Conservation (phyloP, 2,113 vertebrate species). For the Oryzias celebensis region DNA sequence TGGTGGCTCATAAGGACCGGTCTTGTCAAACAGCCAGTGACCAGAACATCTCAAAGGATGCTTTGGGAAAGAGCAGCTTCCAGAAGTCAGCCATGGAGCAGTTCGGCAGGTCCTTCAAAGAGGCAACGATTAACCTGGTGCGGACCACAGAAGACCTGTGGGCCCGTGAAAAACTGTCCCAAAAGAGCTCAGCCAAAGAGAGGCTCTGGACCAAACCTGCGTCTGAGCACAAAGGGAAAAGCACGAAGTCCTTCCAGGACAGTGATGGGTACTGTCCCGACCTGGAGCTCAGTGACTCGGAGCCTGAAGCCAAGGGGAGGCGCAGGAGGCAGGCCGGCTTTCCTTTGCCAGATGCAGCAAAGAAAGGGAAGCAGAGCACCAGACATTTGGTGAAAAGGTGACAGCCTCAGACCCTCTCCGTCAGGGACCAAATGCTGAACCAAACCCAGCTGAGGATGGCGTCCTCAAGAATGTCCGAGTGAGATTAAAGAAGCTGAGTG, state of each 20-base stretch:
- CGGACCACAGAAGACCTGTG: slow-evolving; percentile 87
- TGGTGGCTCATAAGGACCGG: slow-evolving; percentile 81
- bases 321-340: slow-evolving; percentile 75
- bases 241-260: slow-evolving; percentile 82
- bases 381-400: slow-evolving; percentile 89
- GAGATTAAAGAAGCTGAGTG: not conserved
- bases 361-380: slow-evolving; percentile 80
- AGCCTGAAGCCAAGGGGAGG: slow-evolving; percentile 87
- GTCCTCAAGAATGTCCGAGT: not conserved
- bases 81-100: slow-evolving; percentile 87
- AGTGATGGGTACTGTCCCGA: slow-evolving; percentile 97
- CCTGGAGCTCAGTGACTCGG: slow-evolving; percentile 94
- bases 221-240: slow-evolving; percentile 71
- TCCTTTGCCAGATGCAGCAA: slow-evolving; percentile 65
- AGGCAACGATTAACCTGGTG: slow-evolving; percentile 87
- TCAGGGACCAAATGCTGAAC: slow-evolving; percentile 25
- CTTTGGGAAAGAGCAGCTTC: slow-evolving; percentile 79
- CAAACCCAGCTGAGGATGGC: slow-evolving; percentile 1
- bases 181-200: slow-evolving; percentile 80
- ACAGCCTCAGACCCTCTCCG: slow-evolving; percentile 65
- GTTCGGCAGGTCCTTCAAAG: slow-evolving; percentile 90
- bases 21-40: slow-evolving; percentile 81
- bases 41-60: slow-evolving; percentile 72
- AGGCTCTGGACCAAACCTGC: slow-evolving; percentile 83
- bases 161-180: slow-evolving; percentile 82